Conservation (phyloP, 2,797 vertebrate species). For the Dipus sagitta region DNA sequence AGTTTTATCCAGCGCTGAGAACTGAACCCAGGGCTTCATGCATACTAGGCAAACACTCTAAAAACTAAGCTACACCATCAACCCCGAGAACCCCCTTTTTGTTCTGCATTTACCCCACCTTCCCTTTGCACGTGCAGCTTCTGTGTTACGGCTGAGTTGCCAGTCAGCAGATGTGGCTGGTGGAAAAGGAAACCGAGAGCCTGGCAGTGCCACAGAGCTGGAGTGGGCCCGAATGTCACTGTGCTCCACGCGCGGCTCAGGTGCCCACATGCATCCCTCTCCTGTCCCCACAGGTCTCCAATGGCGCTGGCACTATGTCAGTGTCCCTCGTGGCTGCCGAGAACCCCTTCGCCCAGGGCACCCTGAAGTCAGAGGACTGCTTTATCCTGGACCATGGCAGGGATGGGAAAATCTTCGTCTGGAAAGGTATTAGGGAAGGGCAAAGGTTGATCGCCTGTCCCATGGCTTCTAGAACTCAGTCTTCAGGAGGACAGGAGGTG, state of each 20-base stretch:
- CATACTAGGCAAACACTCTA: background rate
- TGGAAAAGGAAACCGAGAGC: background rate
- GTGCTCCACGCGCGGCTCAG: background rate
- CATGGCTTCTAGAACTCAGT: background rate
- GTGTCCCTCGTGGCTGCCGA: constrained; percentile 96
- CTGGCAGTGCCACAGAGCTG: background rate
- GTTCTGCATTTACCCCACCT: background rate
- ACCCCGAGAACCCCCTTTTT: rapidly evolving
- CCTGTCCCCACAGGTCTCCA: constrained; percentile 92
- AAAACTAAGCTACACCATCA: background rate
- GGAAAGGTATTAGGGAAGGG: constrained; percentile 93
- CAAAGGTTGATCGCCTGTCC: background rate
- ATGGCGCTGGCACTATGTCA: constrained; percentile 92
- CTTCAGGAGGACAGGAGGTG: background rate
- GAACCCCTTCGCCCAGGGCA: constrained; percentile 96
- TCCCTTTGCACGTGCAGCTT: background rate
- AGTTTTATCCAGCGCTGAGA: background rate
- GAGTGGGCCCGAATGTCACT: background rate
- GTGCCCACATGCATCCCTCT: rapidly evolving
- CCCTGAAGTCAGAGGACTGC: constrained; percentile 95
- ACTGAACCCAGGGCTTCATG: background rate
- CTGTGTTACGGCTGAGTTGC: no score
- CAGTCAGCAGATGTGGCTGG: background rate
- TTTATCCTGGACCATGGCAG: constrained; percentile 97
- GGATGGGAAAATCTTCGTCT: constrained; percentile 97